These are phyloP conservation scores for Slavum lentiscoides DNA, from an alignment of 2,888 invertebrate genomes.

Conservation along the genomic window DNA sequence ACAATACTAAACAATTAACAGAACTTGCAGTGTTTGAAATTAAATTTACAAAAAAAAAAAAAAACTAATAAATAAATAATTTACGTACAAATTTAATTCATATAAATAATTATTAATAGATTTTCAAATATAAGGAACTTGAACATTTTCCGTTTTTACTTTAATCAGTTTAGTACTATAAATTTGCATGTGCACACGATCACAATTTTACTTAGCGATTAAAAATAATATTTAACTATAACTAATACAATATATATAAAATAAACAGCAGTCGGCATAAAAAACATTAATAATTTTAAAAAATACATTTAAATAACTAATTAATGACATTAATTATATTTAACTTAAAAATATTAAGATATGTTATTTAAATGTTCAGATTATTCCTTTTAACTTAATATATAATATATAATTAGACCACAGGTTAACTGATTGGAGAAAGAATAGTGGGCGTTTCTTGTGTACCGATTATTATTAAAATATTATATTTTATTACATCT, in stretches of 20 bases:
- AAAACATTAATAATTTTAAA: background rate
- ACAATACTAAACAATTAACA: background rate
- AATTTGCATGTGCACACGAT: background rate
- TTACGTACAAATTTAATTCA: background rate
- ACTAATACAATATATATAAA: constrained; percentile 4
- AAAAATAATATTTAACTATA: background rate
- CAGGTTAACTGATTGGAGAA: background rate
- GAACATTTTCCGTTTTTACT: constrained; percentile 2
- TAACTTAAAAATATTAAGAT: constrained; percentile 9
- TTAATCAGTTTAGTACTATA: constrained; percentile 12
- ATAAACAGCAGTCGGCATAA: background rate
- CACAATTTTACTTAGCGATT: background rate
- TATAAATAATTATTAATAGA: constrained; percentile 11
- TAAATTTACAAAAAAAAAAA: constrained; percentile 2
- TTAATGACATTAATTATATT: background rate
- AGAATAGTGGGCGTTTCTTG: background rate
- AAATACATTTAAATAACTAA: background rate
- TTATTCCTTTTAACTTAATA: background rate
- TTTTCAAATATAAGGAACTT: constrained; percentile 33
- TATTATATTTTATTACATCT: too few relatives aligned
- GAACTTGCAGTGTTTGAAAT: background rate
- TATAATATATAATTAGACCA: background rate
- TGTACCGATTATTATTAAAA: background rate
- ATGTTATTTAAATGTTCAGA: constrained; percentile 20
- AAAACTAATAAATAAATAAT: too few relatives aligned